These are phyloP conservation scores for Monochamus alternatus DNA, from an alignment of 2,888 invertebrate genomes.

Conservation along the genomic window DNA sequence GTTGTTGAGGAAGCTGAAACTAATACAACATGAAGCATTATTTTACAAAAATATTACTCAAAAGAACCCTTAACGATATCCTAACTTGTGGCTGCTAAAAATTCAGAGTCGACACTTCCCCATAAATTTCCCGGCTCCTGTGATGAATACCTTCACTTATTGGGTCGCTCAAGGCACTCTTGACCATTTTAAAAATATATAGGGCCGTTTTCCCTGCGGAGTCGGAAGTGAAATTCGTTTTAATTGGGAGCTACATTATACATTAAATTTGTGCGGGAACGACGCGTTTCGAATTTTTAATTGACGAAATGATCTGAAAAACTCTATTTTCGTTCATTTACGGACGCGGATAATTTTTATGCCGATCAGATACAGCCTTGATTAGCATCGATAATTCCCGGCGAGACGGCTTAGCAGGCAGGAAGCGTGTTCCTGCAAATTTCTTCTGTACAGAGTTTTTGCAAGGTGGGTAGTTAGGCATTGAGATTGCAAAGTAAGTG, in stretches of 20 bases:
- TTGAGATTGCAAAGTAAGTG: too few relatives aligned
- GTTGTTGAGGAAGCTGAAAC: too few relatives aligned
- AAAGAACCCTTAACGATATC: too few relatives aligned
- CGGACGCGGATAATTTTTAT: background rate
- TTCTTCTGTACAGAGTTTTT: too few relatives aligned
- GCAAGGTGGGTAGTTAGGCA: too few relatives aligned
- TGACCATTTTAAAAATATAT: conserved; percentile 22
- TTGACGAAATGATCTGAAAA: conserved; percentile 11
- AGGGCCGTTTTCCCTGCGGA: conserved; percentile 15
- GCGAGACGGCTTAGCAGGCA: too few relatives aligned
- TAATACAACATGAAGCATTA: too few relatives aligned
- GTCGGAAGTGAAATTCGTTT: conserved; percentile 21
- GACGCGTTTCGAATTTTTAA: conserved; percentile 21
- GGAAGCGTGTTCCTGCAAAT: too few relatives aligned
- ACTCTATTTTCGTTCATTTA: conserved; percentile 21
- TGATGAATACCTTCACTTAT: conserved; percentile 12
- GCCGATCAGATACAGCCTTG: conserved; percentile 2
- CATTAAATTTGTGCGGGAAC: conserved; percentile 16
- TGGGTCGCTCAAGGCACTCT: background rate
- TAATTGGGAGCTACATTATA: conserved; percentile 30
- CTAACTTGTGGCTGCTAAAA: too few relatives aligned
- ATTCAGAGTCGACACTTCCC: too few relatives aligned
- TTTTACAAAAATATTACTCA: too few relatives aligned
- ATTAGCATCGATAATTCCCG: background rate
- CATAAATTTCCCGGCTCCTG: background rate